phyloP scores from a whole-genome alignment of 2,888 invertebrate species.

The Pheosia gnoma region DNA sequence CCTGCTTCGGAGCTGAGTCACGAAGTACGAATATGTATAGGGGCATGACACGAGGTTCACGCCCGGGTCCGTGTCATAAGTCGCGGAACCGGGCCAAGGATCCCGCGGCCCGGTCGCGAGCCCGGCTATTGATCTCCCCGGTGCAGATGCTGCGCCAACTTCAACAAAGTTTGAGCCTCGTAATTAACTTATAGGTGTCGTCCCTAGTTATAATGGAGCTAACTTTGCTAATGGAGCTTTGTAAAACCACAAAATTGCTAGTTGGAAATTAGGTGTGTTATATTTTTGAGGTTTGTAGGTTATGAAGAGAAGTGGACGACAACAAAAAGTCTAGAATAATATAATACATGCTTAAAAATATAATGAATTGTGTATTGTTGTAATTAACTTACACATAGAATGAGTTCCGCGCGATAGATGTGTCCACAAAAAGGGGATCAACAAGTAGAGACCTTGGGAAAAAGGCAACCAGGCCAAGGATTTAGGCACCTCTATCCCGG shows the following conservation, averaged over 20 bases:
- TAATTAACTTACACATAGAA: background rate
- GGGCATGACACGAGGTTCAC: constrained; percentile 27
- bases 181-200: constrained; percentile 20
- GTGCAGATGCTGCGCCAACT: constrained; percentile 45
- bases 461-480: constrained; percentile 63
- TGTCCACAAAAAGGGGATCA: constrained; percentile 52
- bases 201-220: constrained; percentile 9
- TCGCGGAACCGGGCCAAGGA: constrained; percentile 67
- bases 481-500: constrained; percentile 36
- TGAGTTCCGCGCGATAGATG: constrained; percentile 36
- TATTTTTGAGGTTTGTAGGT: background rate
- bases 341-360: too few species aligned
- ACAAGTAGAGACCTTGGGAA: constrained; percentile 57
- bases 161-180: constrained; percentile 19
- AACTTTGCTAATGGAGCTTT: constrained; percentile 7
- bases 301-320: too few species aligned
- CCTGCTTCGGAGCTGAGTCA: constrained; percentile 10
- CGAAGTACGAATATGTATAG: constrained; percentile 13
- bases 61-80: constrained; percentile 29
- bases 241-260: background rate
- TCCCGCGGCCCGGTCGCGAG: constrained; percentile 54
- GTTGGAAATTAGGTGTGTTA: background rate
- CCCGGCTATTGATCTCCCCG: constrained; percentile 61
- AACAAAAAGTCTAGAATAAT: too few species aligned
- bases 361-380: too few species aligned